Percentiles rank a stretch among this genome's conserved stretches.
Evolutionary conservation across 2,113 vertebrate genomes (phyloP).

Genomic region (Clarias batrachus): DNA sequence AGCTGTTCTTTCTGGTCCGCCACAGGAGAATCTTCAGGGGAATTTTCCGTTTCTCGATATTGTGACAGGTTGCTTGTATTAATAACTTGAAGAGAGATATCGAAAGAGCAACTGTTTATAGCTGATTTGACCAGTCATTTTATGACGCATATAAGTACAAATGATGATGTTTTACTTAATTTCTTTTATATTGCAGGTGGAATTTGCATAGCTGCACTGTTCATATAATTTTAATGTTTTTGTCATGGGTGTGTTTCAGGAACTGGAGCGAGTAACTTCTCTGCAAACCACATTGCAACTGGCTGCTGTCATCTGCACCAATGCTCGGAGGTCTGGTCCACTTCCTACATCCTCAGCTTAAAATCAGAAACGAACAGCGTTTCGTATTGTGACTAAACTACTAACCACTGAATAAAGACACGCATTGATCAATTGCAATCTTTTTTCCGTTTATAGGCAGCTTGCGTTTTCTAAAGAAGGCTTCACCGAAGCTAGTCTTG

Average conservation of each 20-base stretch:
- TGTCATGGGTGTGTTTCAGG: constrained; percentile 68
- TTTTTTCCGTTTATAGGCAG: constrained; percentile 74
- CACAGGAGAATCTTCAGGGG: neutral
- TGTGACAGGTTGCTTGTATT: neutral
- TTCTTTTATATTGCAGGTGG: neutral
- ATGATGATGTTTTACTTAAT: neutral
- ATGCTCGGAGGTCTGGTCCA: constrained; percentile 86
- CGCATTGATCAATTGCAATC: neutral
- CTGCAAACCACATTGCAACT: constrained; percentile 89
- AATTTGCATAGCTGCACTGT: neutral
- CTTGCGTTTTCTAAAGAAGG: constrained; percentile 88
- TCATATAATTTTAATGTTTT: neutral
- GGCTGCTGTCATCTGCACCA: constrained; percentile 94
- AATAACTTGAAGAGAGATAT: neutral
- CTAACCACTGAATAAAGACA: too few relatives aligned
- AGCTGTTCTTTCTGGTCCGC: neutral
- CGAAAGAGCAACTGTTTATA: neutral
- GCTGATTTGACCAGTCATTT: too few relatives aligned
- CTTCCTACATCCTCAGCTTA: neutral
- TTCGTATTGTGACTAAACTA: neutral
- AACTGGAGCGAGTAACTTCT: constrained; percentile 93
- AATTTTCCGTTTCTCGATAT: neutral
- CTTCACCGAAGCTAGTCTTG: constrained; percentile 94
- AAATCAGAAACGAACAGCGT: neutral
- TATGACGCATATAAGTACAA: neutral